These are phyloP conservation scores for Gopherus flavomarginatus DNA, from an alignment of 2,113 vertebrate species.

Conservation along the genomic window DNA sequence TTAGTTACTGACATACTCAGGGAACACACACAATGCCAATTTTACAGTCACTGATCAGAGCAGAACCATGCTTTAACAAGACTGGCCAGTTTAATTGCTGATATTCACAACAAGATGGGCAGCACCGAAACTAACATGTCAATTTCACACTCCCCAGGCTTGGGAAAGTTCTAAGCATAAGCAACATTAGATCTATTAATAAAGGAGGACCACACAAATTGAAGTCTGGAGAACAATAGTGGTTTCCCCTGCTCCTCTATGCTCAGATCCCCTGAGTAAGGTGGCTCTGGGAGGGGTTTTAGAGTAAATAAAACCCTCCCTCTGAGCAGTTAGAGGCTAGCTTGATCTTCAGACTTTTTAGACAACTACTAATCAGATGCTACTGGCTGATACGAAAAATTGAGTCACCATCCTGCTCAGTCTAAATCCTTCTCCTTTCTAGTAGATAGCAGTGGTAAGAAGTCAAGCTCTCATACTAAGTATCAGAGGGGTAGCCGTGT, in stretches of 20 bases:
- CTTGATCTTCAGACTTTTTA: background rate
- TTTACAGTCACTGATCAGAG: background rate
- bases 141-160: background rate
- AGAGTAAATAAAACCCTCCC: background rate
- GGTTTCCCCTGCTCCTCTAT: background rate
- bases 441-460: background rate
- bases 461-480: background rate
- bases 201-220: background rate
- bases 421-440: background rate
- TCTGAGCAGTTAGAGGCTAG: background rate
- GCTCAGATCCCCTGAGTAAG: background rate
- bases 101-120: background rate
- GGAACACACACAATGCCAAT: background rate
- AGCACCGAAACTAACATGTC: background rate
- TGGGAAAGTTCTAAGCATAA: rapidly evolving
- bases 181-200: background rate
- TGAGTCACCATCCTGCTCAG: background rate
- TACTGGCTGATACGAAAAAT: background rate
- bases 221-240: background rate
- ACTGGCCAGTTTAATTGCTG: background rate
- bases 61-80: background rate
- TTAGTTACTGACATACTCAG: background rate
- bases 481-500: too few species aligned
- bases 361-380: background rate
- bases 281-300: background rate